Percentiles rank a stretch among this genome's conserved stretches.
phyloP scores from a whole-genome alignment of 2,113 vertebrate species.

The Rostratula benghalensis region DNA sequence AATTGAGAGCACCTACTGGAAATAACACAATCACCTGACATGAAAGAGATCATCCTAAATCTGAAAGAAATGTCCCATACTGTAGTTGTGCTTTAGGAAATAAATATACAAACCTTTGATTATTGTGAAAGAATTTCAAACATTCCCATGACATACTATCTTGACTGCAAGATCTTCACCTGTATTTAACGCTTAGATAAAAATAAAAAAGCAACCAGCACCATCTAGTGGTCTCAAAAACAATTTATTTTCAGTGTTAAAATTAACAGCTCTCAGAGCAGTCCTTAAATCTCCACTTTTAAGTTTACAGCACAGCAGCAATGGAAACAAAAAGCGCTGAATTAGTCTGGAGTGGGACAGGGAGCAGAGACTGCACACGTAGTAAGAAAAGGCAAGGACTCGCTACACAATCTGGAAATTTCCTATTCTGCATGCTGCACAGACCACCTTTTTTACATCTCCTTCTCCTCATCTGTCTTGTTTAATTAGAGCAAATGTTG shows the following conservation, averaged over 20 bases:
- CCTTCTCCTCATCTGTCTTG: background rate
- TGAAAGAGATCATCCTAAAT: background rate
- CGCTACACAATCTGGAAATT: background rate
- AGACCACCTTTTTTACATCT: background rate
- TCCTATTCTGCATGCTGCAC: background rate
- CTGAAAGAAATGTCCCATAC: background rate
- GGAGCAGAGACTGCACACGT: background rate
- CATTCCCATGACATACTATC: background rate
- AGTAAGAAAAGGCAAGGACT: background rate
- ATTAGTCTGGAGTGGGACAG: background rate
- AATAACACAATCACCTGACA: background rate
- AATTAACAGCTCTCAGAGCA: background rate
- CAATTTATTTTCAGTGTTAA: background rate
- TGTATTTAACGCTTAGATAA: background rate
- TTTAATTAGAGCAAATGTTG: background rate
- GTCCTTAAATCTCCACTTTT: background rate
- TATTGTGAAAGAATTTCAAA: constrained; percentile 18
- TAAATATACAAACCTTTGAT: background rate
- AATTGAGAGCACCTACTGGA: background rate
- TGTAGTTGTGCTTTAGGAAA: background rate
- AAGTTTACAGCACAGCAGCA: background rate
- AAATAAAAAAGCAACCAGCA: constrained; percentile 47
- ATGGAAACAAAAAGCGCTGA: background rate
- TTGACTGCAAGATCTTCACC: background rate
- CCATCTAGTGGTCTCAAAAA: constrained; percentile 72